phyloP scores from a whole-genome alignment of 2,113 vertebrate genomes.

The Anolis carolinensis region DNA sequence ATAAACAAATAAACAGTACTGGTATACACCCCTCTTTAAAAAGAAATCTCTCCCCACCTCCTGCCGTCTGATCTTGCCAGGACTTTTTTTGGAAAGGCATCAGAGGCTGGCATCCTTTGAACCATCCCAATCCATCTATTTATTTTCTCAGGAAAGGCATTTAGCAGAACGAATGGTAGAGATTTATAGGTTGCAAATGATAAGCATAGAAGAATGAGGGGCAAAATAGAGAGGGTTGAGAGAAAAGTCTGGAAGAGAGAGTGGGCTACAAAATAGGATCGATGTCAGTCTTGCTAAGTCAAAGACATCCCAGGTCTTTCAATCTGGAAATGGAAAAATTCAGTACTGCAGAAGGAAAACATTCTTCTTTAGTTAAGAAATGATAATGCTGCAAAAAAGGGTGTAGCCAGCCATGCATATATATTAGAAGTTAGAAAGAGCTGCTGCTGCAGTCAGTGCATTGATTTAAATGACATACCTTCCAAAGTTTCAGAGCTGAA shows the following conservation, averaged over 20 bases:
- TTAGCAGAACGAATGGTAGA: not conserved
- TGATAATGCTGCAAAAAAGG: constrained; percentile 47
- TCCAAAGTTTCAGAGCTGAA: too few species aligned
- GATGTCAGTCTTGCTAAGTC: not conserved
- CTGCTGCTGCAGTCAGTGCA: not conserved
- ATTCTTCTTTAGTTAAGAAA: constrained; percentile 32
- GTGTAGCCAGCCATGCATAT: not conserved
- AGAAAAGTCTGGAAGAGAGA: constrained; percentile 21
- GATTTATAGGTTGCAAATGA: constrained; percentile 58
- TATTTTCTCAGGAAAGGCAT: constrained; percentile 47
- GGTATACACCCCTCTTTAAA: not conserved
- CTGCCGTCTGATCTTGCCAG: constrained; percentile 9
- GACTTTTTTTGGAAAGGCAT: constrained; percentile 28
- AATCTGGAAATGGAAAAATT: constrained; percentile 63
- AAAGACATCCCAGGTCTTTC: constrained; percentile 38
- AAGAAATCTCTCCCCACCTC: not conserved
- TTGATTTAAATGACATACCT: not conserved
- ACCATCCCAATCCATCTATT: not conserved
- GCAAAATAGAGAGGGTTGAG: constrained; percentile 27
- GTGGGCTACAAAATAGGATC: constrained; percentile 33
- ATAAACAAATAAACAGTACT: too few species aligned
- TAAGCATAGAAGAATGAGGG: constrained; percentile 27
- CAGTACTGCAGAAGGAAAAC: not conserved
- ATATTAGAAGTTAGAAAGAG: not conserved
- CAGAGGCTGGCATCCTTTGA: constrained; percentile 55